phyloP scores from a whole-genome alignment of 2,888 invertebrate genomes.

The Ceramica pisi region DNA sequence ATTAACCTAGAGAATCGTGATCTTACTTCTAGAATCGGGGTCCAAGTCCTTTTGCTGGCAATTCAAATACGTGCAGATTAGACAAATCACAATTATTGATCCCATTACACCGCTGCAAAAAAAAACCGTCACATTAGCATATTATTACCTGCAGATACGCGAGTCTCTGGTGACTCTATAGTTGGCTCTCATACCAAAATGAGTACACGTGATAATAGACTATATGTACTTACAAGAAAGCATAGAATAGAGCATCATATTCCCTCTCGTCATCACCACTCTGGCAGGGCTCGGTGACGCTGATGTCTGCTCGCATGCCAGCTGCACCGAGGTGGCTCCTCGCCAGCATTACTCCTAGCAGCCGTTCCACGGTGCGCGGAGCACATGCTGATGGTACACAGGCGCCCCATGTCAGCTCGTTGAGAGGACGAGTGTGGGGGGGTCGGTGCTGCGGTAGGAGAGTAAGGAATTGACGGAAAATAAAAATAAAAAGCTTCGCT shows the following conservation, averaged over 20 bases:
- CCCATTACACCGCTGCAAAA: conserved; percentile 73
- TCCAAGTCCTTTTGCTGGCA: conserved; percentile 48
- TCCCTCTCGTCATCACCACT: conserved; percentile 68
- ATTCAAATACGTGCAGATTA: conserved; percentile 78
- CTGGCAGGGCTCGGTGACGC: conserved; percentile 79
- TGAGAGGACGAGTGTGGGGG: conserved; percentile 77
- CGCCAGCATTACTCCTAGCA: conserved; percentile 79
- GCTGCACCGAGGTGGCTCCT: conserved; percentile 84
- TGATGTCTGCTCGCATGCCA: conserved; percentile 78
- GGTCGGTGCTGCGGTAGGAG: conserved; percentile 73
- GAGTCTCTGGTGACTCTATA: conserved; percentile 63
- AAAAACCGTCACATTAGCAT: not conserved
- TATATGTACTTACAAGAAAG: conserved; percentile 78
- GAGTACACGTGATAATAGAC: conserved; percentile 76
- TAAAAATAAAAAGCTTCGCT: not conserved
- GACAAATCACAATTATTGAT: conserved; percentile 62
- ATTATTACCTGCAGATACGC: too few relatives aligned
- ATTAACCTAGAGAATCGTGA: not conserved
- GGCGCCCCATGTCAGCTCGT: conserved; percentile 89
- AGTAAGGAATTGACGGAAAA: not conserved
- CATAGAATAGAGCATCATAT: conserved; percentile 77
- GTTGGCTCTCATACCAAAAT: conserved; percentile 79
- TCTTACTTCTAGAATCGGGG: conserved; percentile 65
- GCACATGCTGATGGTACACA: conserved; percentile 89
- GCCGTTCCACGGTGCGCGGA: conserved; percentile 76